phyloP scores from a whole-genome alignment of 2,888 invertebrate genomes.

The Dione vanillae region DNA sequence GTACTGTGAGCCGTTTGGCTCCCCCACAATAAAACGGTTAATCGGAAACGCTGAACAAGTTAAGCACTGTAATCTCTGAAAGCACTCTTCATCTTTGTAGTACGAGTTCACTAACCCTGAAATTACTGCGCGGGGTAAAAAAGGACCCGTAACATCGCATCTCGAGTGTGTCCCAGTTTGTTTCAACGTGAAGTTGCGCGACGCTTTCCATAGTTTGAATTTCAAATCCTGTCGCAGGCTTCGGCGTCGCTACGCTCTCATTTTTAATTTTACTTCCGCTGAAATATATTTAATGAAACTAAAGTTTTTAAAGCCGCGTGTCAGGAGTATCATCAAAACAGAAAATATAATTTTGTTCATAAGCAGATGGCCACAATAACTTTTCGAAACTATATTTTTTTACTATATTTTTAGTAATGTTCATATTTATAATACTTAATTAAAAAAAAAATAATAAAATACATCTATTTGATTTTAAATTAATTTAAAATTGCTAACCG shows the following conservation, averaged over 20 bases:
- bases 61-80: conserved; percentile 38
- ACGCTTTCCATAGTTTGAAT: conserved; percentile 36
- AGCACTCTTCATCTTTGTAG: conserved; percentile 31
- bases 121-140: conserved; percentile 50
- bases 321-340: not conserved
- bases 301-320: not conserved
- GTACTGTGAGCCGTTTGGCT: not conserved
- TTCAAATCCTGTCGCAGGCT: conserved; percentile 35
- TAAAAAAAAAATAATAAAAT: too few relatives aligned
- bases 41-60: conserved; percentile 42
- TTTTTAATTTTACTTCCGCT: conserved; percentile 17
- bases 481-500: conserved; percentile 1
- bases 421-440: too few relatives aligned
- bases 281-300: conserved; percentile 18
- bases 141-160: conserved; percentile 46
- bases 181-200: conserved; percentile 36
- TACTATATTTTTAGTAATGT: too few relatives aligned
- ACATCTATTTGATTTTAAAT: not conserved
- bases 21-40: conserved; percentile 28
- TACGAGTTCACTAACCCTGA: conserved; percentile 63
- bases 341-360: not conserved
- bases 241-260: conserved; percentile 22
- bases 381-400: not conserved
- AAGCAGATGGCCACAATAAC: not conserved
- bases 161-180: conserved; percentile 50